A percentile compares a stretch with the other conserved stretches of the same genome.
phyloP scores from a whole-genome alignment of 1,140 invertebrate species.

The Drosophila baimaii region DNA sequence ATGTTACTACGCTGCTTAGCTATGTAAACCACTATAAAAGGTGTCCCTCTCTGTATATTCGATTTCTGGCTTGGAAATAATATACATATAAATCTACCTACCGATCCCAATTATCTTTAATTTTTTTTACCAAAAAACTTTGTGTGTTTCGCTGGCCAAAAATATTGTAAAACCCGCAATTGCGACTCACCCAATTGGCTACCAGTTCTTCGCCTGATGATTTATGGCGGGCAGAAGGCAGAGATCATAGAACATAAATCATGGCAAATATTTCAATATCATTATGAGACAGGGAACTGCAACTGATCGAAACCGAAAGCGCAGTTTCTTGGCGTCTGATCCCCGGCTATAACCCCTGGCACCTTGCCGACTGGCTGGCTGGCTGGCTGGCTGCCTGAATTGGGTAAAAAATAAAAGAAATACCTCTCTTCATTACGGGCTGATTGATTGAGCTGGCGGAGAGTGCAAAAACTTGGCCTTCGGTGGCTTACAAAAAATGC shows the following conservation, averaged over 20 bases:
- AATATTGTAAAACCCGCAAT: not conserved
- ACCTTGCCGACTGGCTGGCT: slow-evolving; percentile 10
- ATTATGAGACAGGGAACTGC: slow-evolving; percentile 56
- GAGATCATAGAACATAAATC: slow-evolving; percentile 70
- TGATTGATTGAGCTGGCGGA: slow-evolving; percentile 71
- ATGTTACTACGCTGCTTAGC: slow-evolving; percentile 7
- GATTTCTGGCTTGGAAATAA: too few relatives aligned
- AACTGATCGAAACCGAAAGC: slow-evolving; percentile 54
- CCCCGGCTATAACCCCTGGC: slow-evolving; percentile 46
- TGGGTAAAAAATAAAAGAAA: slow-evolving; percentile 28
- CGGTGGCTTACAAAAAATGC: slow-evolving; percentile 66
- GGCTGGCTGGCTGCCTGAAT: slow-evolving; percentile 18
- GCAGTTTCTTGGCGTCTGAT: slow-evolving; percentile 19
- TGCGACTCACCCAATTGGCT: slow-evolving; percentile 44
- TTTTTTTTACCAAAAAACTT: not conserved
- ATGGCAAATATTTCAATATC: slow-evolving; percentile 54
- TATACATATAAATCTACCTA: not conserved
- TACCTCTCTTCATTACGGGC: slow-evolving; percentile 57
- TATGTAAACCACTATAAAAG: too few relatives aligned
- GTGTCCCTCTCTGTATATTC: too few relatives aligned
- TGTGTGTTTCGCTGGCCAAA: slow-evolving; percentile 1
- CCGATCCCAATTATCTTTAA: not conserved
- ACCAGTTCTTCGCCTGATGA: slow-evolving; percentile 48
- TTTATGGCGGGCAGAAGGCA: slow-evolving; percentile 50
- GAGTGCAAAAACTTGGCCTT: slow-evolving; percentile 67